Conservation (phyloP, 2,888 invertebrate genomes). For the Erebia ligea region DNA sequence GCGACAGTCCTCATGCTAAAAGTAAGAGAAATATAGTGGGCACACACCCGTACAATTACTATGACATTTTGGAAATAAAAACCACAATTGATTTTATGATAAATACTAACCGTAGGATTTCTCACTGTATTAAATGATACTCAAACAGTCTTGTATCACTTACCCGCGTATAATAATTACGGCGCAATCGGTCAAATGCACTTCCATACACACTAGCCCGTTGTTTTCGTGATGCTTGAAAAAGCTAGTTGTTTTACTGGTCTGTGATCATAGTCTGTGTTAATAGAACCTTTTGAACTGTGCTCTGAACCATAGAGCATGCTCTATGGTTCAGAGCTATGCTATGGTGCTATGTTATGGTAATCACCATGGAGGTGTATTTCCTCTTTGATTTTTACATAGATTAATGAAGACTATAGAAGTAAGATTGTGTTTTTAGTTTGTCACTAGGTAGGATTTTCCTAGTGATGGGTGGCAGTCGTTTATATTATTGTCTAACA, state of each 20-base stretch:
- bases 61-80: slow-evolving; percentile 49
- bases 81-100: slow-evolving; percentile 36
- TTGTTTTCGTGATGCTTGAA: slow-evolving; percentile 82
- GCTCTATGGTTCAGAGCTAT: too few species aligned
- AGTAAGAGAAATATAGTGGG: slow-evolving; percentile 51
- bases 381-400: too few species aligned
- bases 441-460: too few species aligned
- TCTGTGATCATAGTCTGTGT: too few species aligned
- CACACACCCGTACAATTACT: slow-evolving; percentile 60
- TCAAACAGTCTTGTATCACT: slow-evolving; percentile 56
- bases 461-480: too few species aligned
- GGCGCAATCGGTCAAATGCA: slow-evolving; percentile 86
- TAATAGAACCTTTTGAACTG: too few species aligned
- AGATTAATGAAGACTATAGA: too few species aligned
- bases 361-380: too few species aligned
- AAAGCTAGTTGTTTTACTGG: slow-evolving; percentile 48
- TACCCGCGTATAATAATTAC: slow-evolving; percentile 81
- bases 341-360: too few species aligned
- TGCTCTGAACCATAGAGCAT: too few species aligned
- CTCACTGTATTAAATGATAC: slow-evolving; percentile 28
- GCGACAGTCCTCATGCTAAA: slow-evolving; percentile 38
- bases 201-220: slow-evolving; percentile 83
- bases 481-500: too few species aligned
- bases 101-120: slow-evolving; percentile 26
- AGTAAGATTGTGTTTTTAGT: too few species aligned